Evolutionary conservation across 2,888 invertebrate genomes (phyloP).

Genomic region (Cosmopolites sordidus): DNA sequence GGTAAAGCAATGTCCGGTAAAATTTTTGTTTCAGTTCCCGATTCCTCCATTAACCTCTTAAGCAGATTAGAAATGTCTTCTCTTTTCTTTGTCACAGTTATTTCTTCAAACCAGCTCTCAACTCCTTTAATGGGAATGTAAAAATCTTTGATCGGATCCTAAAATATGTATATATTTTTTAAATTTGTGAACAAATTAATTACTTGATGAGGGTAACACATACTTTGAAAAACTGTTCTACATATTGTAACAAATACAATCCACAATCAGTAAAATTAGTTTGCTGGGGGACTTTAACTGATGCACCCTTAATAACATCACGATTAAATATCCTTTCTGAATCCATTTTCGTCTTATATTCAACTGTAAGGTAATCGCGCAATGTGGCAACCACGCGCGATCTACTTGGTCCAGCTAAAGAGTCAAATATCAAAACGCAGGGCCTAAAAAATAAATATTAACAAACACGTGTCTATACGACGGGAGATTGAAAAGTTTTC

Average conservation of each 20-base stretch:
- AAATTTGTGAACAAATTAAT: too few species aligned
- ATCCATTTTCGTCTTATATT: constrained; percentile 69
- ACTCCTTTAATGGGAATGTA: constrained; percentile 77
- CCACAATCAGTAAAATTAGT: constrained; percentile 97
- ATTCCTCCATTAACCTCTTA: constrained; percentile 67
- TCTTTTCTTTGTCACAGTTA: constrained; percentile 77
- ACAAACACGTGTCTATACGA: too few species aligned
- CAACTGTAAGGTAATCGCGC: constrained; percentile 85
- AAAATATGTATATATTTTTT: constrained; percentile 26
- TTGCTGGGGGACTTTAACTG: constrained; percentile 94
- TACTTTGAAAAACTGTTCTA: constrained; percentile 91
- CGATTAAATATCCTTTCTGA: constrained; percentile 68
- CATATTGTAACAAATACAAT: constrained; percentile 90
- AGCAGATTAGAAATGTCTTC: constrained; percentile 80
- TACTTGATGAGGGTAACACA: constrained; percentile 2
- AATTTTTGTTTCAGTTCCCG: constrained; percentile 62
- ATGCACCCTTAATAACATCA: constrained; percentile 79
- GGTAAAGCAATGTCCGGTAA: constrained; percentile 73
- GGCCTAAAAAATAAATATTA: constrained; percentile 76
- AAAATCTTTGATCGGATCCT: constrained; percentile 81
- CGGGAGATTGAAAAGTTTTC: too few species aligned
- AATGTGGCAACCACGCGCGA: constrained; percentile 83
- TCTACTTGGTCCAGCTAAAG: constrained; percentile 71
- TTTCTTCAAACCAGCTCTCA: constrained; percentile 82
- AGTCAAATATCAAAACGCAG: constrained; percentile 93